Percentiles rank a stretch among this genome's conserved stretches.
Conservation (phyloP, 2,113 vertebrate species). For the Zosterops hypoxanthus region DNA sequence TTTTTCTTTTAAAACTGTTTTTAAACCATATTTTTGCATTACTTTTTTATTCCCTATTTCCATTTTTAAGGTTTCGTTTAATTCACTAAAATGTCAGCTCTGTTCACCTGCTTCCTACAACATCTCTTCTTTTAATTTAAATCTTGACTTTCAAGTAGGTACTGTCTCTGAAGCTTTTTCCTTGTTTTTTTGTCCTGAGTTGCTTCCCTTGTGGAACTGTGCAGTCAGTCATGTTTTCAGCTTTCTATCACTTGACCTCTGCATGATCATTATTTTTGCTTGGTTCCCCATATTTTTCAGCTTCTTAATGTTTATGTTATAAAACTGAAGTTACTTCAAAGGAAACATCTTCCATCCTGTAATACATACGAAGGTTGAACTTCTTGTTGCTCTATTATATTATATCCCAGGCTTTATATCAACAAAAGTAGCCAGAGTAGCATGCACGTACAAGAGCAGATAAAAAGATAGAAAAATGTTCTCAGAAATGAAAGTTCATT, state of each 20-base stretch:
- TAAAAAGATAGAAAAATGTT: not conserved
- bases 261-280: not conserved
- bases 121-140: not conserved
- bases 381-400: not conserved
- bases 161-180: not conserved
- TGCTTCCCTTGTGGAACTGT: not conserved
- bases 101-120: not conserved
- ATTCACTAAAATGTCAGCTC: constrained; percentile 15
- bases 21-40: not conserved
- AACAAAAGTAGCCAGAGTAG: not conserved
- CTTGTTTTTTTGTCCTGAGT: not conserved
- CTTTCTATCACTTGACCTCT: not conserved
- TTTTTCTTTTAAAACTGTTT: not conserved
- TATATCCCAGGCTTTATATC: not conserved
- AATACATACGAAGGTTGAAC: not conserved
- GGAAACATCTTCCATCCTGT: not conserved
- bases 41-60: not conserved
- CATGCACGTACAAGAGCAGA: not conserved
- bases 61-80: not conserved
- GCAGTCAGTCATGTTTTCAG: not conserved
- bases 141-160: not conserved
- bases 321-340: not conserved
- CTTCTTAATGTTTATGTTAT: not conserved
- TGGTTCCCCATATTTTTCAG: not conserved
- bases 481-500: not conserved